phyloP scores from a whole-genome alignment of 2,797 vertebrate species.

The Rhynchonycteris naso region DNA sequence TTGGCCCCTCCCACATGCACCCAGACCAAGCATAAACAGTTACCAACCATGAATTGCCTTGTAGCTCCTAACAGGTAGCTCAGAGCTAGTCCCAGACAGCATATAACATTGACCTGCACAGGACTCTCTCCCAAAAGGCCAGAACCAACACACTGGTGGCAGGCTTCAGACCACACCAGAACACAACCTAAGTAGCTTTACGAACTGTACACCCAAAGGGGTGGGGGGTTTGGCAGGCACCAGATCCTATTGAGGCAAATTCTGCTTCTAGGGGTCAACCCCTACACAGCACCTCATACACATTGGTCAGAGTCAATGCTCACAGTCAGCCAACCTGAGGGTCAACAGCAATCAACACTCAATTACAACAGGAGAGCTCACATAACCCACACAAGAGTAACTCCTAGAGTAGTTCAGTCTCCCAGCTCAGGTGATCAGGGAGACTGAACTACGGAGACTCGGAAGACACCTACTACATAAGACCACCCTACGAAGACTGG shows the following conservation, averaged over 20 bases:
- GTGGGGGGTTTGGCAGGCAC: no score
- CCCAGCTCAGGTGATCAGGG: no score
- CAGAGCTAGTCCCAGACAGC: background rate
- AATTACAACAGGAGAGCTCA: no score
- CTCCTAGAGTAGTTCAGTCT: no score
- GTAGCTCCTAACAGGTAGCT: background rate
- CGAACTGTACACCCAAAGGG: no score
- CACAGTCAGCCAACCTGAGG: no score
- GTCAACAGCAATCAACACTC: no score
- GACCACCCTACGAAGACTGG: no score
- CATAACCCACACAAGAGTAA: no score
- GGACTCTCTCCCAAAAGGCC: no score
- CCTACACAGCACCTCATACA: background rate
- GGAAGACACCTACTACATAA: no score
- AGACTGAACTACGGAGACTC: no score
- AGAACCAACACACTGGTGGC: background rate
- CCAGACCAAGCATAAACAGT: background rate
- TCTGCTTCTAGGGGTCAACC: background rate
- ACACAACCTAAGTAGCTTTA: background rate
- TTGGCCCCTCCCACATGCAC: background rate
- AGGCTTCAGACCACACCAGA: background rate
- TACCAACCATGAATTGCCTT: background rate
- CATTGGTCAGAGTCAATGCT: background rate
- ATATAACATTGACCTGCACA: background rate
- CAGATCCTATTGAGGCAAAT: background rate